Evolutionary conservation across 2,888 invertebrate genomes (phyloP).

Genomic region (Nezara viridula): DNA sequence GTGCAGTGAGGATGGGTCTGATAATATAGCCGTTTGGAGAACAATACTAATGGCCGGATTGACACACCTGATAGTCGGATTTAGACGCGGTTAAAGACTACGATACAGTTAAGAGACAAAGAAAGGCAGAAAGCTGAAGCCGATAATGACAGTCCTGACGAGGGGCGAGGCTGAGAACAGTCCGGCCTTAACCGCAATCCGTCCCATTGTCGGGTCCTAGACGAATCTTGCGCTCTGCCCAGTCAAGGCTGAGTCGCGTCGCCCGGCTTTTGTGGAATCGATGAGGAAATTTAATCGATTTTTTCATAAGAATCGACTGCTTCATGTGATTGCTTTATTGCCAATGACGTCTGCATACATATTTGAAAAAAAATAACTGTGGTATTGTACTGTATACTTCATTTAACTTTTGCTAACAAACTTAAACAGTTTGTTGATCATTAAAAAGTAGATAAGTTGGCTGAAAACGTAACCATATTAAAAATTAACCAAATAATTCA

Average conservation of each 20-base stretch:
- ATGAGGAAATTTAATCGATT: not conserved
- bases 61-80: constrained; percentile 39
- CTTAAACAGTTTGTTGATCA: no score
- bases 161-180: constrained; percentile 43
- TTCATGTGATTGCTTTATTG: no score
- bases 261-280: not conserved
- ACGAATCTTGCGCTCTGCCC: not conserved
- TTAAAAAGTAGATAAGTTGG: no score
- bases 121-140: constrained; percentile 26
- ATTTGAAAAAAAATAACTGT: no score
- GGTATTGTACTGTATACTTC: no score
- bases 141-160: constrained; percentile 41
- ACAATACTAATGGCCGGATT: constrained; percentile 39
- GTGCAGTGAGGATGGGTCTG: not conserved
- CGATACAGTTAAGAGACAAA: constrained; percentile 15
- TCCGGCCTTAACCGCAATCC: constrained; percentile 46
- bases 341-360: no score
- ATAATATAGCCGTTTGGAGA: constrained; percentile 10
- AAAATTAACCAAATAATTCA: no score
- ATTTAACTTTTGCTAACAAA: no score
- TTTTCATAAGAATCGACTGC: no score
- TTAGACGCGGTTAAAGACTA: constrained; percentile 34
- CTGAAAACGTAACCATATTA: no score
- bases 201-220: constrained; percentile 39
- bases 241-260: not conserved